phyloP scores from a whole-genome alignment of 1,140 invertebrate species.

The Meloidogyne chitwoodi region DNA sequence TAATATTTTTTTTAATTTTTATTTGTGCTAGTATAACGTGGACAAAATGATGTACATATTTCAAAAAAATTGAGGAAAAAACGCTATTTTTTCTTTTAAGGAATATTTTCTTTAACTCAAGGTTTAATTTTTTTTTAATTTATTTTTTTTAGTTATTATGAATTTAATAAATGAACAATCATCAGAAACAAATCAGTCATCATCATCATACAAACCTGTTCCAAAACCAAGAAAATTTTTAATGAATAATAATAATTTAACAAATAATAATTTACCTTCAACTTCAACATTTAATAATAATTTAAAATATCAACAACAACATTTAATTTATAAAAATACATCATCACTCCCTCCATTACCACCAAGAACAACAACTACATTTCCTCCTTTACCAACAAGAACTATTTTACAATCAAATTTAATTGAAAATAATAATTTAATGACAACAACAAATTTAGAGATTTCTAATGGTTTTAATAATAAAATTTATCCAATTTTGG shows the following conservation, averaged over 20 bases:
- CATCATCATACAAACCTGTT: slow-evolving; percentile 2
- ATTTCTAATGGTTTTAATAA: background rate
- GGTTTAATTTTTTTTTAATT: background rate
- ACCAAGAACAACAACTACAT: slow-evolving; percentile 3
- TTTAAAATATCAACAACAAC: background rate
- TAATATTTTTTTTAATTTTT: too few species aligned
- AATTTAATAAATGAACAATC: background rate
- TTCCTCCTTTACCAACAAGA: background rate
- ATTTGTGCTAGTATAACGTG: too few species aligned
- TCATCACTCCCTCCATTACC: slow-evolving; percentile 16
- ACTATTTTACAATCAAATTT: background rate
- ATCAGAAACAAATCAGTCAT: background rate
- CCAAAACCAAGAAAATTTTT: slow-evolving; percentile 18
- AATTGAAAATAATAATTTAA: background rate
- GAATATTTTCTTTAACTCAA: too few species aligned
- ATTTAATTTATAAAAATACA: background rate
- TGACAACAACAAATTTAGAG: background rate
- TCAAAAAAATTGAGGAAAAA: too few species aligned
- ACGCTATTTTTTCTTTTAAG: too few species aligned
- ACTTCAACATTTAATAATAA: background rate
- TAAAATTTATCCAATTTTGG: slow-evolving; percentile 15
- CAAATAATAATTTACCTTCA: background rate
- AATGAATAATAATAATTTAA: slow-evolving; percentile 4
- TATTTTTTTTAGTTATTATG: background rate
- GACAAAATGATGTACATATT: too few species aligned